Conservation (phyloP, 2,113 vertebrate genomes). For the Heterotilapia buettikoferi region DNA sequence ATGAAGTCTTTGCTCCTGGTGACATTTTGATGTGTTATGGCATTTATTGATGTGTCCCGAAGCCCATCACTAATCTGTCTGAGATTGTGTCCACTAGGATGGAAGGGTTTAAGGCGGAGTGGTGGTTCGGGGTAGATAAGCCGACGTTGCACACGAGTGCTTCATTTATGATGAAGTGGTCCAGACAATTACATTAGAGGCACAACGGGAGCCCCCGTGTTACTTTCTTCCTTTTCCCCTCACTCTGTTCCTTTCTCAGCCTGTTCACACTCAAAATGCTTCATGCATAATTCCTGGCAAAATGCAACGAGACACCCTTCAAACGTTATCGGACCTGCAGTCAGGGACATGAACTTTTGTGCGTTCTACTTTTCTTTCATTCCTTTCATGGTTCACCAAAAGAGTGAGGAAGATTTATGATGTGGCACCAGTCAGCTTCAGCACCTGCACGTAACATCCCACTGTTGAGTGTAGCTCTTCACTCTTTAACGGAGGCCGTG, state of each 20-base stretch:
- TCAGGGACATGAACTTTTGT: slow-evolving; percentile 36
- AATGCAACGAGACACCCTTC: slow-evolving; percentile 1
- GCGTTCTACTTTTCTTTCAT: slow-evolving; percentile 19
- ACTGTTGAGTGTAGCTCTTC: slow-evolving; percentile 30
- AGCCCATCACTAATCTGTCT: slow-evolving; percentile 20
- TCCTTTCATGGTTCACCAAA: background rate
- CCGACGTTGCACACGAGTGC: slow-evolving; percentile 37
- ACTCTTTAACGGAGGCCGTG: slow-evolving; percentile 26
- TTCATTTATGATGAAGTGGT: slow-evolving; percentile 62
- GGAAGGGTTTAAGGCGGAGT: slow-evolving; percentile 13
- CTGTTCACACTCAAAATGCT: background rate
- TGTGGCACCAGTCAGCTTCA: background rate
- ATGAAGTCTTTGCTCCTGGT: background rate
- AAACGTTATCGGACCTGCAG: slow-evolving; percentile 15
- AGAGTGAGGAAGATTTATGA: slow-evolving; percentile 37
- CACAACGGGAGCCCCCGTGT: background rate
- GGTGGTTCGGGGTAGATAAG: slow-evolving; percentile 36
- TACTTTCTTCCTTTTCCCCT: background rate
- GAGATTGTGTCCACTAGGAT: slow-evolving; percentile 21
- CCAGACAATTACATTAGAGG: slow-evolving; percentile 59
- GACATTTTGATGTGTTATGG: slow-evolving; percentile 37
- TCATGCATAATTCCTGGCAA: background rate
- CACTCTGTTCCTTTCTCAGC: background rate
- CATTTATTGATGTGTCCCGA: slow-evolving; percentile 31
- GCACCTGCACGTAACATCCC: slow-evolving; percentile 28